phyloP scores from a whole-genome alignment of 2,797 vertebrate species.

The Pitangus sulphuratus region DNA sequence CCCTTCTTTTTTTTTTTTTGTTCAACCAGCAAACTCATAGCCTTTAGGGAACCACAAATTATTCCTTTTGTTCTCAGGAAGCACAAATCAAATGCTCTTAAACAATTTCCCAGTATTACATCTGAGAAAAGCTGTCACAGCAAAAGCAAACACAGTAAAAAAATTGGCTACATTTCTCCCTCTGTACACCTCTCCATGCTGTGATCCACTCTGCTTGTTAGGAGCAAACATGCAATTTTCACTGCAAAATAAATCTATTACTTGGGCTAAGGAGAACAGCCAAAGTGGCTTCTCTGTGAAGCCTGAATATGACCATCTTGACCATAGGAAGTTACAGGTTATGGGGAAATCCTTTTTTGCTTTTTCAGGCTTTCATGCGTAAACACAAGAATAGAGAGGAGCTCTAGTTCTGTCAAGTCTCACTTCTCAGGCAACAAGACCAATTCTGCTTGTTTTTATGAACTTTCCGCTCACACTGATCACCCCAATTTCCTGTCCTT shows the following conservation, averaged over 20 bases:
- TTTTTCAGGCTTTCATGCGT: not conserved
- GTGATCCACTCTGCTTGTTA: not conserved
- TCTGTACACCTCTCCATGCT: not conserved
- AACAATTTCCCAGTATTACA: not conserved
- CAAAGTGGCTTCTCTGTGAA: not conserved
- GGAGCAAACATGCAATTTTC: not conserved
- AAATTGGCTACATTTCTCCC: not conserved
- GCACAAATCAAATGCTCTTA: not conserved
- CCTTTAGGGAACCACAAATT: not conserved
- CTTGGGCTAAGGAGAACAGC: not conserved
- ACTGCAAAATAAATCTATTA: not conserved
- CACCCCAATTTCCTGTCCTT: not conserved
- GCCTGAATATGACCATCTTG: not conserved
- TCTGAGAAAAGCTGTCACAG: not conserved
- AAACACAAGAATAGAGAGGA: not conserved
- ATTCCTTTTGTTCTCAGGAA: not conserved
- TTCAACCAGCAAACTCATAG: not conserved
- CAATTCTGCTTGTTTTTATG: not conserved
- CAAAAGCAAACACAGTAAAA: not conserved
- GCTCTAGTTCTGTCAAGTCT: not conserved
- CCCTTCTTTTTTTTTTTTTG: not conserved
- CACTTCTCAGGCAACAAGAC: not conserved
- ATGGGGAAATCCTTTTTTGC: not conserved
- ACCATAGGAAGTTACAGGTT: not conserved
- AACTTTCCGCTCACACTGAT: not conserved